Conservation (phyloP, 2,113 vertebrate species). For the Clarias macrocephalus region DNA sequence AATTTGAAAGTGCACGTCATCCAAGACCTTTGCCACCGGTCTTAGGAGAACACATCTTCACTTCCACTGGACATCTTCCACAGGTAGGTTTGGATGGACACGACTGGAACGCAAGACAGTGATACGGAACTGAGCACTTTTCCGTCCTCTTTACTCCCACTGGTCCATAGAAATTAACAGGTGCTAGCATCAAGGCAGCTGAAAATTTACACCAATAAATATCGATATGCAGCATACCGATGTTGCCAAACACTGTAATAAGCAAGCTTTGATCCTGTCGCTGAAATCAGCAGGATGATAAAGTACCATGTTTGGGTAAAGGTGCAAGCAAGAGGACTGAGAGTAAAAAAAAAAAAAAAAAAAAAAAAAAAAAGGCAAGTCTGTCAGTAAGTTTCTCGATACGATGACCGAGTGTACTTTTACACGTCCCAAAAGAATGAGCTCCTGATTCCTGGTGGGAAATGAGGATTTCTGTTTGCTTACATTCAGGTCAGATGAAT, state of each 20-base stretch:
- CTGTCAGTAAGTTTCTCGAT: background rate
- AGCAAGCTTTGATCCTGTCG: slow-evolving; percentile 25
- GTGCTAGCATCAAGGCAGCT: background rate
- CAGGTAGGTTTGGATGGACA: slow-evolving; percentile 27
- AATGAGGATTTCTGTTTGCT: background rate
- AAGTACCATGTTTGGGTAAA: slow-evolving; percentile 62
- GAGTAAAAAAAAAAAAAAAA: slow-evolving; percentile 28
- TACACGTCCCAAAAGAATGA: background rate
- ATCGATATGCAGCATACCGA: slow-evolving; percentile 12
- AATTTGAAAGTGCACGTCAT: slow-evolving; percentile 51
- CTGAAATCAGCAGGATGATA: slow-evolving; percentile 39
- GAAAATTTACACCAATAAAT: slow-evolving; percentile 4
- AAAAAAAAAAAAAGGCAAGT: slow-evolving; percentile 36
- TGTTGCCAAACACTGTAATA: slow-evolving; percentile 34
- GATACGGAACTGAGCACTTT: background rate
- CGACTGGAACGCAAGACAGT: background rate
- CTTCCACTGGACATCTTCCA: slow-evolving; percentile 33
- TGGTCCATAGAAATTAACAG: slow-evolving; percentile 23
- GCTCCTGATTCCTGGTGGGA: background rate
- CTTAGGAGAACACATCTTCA: slow-evolving; percentile 29
- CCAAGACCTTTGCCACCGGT: slow-evolving; percentile 33
- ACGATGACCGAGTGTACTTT: background rate
- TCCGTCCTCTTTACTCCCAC: slow-evolving; percentile 24
- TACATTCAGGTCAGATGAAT: slow-evolving; percentile 75
- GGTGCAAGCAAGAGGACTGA: slow-evolving; percentile 25